Evolutionary conservation across 2,888 invertebrate genomes (phyloP), one percentile per base, ranked within the genome.

Genomic region (Trypoxylon attenuatum): DNA sequence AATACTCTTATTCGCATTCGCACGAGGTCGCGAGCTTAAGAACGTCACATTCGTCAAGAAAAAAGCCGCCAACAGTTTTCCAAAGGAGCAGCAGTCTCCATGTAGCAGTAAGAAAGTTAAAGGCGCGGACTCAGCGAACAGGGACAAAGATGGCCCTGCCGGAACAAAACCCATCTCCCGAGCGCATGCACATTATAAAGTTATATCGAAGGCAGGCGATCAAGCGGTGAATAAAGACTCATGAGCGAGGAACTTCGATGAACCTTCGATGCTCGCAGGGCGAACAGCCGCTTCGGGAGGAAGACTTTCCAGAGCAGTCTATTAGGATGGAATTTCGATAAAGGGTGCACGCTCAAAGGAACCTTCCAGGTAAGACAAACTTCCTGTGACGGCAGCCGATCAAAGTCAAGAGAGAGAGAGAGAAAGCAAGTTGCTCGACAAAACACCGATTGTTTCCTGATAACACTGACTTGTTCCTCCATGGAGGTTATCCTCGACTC

Each of bases 361-460:
- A 15, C 45, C 39, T 56, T 13, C 41, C 38, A 46, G 63, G 67
- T 63, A 69, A 74, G 74, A 58, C 61, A 72, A 75, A 74, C 75
- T 75, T 74, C 21, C 57, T 42, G 60, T 52, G 63, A 63, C 62
- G 60, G 59, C 56, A 27, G 42, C 16, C 67, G 75, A 72, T 75
- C 75, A 75, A 75, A 75, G 72, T 65, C 62, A 52, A 43, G 58
- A 13, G 56, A 58, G 53, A 50, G n/a, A n/a, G n/a, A n/a, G n/a
- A n/a, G n/a, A n/a, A n/a, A n/a, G n/a, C n/a, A n/a, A n/a, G n/a
- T n/a, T n/a, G 61, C 70, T 55, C 60, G 60, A 53, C 72, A 72
- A 72, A 75, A 75, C 70, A 73, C 60, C 60, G 49, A 72, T 75
- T 75, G 75, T 75, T 73, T 70, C 72, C 51, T 67, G 70, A 72